phyloP scores from a whole-genome alignment of 92 coral and sea anemone species.

The Galaxea fascicularis region DNA sequence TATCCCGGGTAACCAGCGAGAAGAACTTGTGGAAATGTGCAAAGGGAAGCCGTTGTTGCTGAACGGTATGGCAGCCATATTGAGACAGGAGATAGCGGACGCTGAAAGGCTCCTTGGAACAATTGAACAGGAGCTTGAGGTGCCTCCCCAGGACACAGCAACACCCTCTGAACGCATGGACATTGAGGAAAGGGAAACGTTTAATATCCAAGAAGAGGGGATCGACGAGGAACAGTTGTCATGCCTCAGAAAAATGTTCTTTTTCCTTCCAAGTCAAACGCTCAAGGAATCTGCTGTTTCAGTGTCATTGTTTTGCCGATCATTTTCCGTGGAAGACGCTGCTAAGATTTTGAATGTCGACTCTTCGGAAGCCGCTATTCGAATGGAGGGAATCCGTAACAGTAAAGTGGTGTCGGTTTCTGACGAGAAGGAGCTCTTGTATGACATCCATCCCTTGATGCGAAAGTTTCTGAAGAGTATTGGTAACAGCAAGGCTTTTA shows the following conservation, averaged over 20 bases:
- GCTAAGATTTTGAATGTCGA: constrained; percentile 26
- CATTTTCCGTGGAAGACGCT: constrained; percentile 43
- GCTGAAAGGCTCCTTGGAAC: constrained; percentile 36
- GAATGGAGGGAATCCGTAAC: constrained; percentile 21
- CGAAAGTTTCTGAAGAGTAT: constrained; percentile 40
- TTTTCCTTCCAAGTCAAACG: constrained; percentile 32
- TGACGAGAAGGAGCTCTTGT: constrained; percentile 36
- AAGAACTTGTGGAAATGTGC: constrained; percentile 39
- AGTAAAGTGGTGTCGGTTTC: constrained; percentile 10
- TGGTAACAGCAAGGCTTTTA: constrained; percentile 4
- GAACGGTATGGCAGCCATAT: constrained; percentile 46
- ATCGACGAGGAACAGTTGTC: constrained; percentile 13
- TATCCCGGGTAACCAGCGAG: not conserved
- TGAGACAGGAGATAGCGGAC: constrained; percentile 57
- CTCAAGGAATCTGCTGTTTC: constrained; percentile 45
- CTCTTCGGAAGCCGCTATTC: constrained; percentile 28
- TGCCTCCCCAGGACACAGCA: not conserved
- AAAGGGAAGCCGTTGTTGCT: constrained; percentile 61
- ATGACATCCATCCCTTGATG: constrained; percentile 65
- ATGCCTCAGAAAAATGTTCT: constrained; percentile 30
- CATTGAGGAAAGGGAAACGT: constrained; percentile 11
- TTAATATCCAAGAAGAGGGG: constrained; percentile 2
- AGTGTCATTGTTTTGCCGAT: constrained; percentile 55
- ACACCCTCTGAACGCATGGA: not conserved
- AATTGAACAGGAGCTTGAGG: constrained; percentile 28